phyloP scores from a whole-genome alignment of 1,140 invertebrate species.

The Brachionus calyciflorus region DNA sequence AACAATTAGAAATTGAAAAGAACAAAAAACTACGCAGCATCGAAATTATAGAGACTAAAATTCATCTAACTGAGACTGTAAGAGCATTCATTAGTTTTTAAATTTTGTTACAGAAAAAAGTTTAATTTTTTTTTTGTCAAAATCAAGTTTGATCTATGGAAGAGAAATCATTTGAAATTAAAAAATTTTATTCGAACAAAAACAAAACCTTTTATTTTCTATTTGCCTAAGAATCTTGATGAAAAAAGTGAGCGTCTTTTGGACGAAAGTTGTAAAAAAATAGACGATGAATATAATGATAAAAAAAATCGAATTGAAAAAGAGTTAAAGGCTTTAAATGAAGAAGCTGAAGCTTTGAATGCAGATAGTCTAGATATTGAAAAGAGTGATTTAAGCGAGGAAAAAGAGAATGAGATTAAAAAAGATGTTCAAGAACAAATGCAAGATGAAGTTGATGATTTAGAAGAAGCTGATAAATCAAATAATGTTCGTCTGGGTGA shows the following conservation, averaged over 20 bases:
- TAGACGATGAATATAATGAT: background rate
- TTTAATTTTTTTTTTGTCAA: background rate
- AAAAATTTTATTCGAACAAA: slow-evolving; percentile 42
- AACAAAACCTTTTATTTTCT: slow-evolving; percentile 24
- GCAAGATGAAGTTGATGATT: background rate
- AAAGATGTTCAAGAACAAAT: background rate
- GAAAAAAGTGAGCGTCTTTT: background rate
- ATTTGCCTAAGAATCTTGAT: slow-evolving; percentile 24
- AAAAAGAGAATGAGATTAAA: background rate
- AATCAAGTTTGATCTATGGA: background rate
- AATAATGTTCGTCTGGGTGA: background rate
- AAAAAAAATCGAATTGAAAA: background rate
- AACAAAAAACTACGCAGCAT: background rate
- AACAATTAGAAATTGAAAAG: slow-evolving; percentile 12
- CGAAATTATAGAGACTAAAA: slow-evolving; percentile 17
- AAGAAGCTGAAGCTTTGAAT: background rate
- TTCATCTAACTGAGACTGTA: slow-evolving; percentile 13
- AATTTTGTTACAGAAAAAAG: background rate
- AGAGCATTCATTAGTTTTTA: too few relatives aligned
- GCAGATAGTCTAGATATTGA: background rate
- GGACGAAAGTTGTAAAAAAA: background rate
- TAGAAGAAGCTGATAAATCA: background rate
- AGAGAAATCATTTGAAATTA: background rate
- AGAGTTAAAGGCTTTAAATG: background rate
- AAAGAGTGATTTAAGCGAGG: too few relatives aligned